phyloP scores from a whole-genome alignment of 30 jellyfish, hydroid and myxozoan genomes.

The Rhopilema esculentum region DNA sequence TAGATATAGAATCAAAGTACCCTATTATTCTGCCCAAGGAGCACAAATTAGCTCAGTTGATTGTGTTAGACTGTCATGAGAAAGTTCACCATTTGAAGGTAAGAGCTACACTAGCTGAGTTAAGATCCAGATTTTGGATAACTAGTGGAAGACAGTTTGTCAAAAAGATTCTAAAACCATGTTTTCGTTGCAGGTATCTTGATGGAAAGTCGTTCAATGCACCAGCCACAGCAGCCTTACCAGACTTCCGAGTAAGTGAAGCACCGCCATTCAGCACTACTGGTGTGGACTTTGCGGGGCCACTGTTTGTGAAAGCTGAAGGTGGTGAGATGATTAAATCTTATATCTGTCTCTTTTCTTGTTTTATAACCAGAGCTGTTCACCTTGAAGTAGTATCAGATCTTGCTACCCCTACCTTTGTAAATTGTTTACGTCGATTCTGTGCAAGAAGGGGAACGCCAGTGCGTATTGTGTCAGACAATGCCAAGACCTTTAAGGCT shows the following conservation, averaged over 20 bases:
- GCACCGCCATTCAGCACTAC: slow-evolving; percentile 43
- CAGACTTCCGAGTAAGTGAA: slow-evolving; percentile 37
- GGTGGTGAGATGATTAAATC: slow-evolving; percentile 33
- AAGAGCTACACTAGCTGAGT: slow-evolving; percentile 21
- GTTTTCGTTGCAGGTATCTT: slow-evolving; percentile 45
- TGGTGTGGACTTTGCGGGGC: slow-evolving; percentile 43
- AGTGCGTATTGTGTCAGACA: slow-evolving; percentile 17
- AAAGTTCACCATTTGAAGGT: slow-evolving; percentile 14
- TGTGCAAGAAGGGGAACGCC: slow-evolving; percentile 23
- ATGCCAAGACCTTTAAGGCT: slow-evolving; percentile 14
- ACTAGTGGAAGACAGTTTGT: slow-evolving; percentile 49
- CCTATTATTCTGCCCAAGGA: slow-evolving; percentile 14
- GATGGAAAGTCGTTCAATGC: slow-evolving; percentile 32
- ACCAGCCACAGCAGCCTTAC: slow-evolving; percentile 44
- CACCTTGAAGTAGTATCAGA: slow-evolving; percentile 30
- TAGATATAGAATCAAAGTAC: slow-evolving; percentile 16
- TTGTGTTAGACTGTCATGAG: slow-evolving; percentile 12
- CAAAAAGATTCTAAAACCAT: slow-evolving; percentile 15
- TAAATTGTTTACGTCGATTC: slow-evolving; percentile 19
- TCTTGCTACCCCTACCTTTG: slow-evolving; percentile 34
- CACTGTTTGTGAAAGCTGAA: slow-evolving; percentile 28
- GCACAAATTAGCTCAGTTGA: slow-evolving; percentile 13
- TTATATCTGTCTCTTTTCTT: slow-evolving; percentile 11
- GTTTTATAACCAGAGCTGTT: slow-evolving; percentile 26
- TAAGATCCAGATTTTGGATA: slow-evolving; percentile 17